A percentile compares a stretch with the other conserved stretches of the same genome.
phyloP scores from a whole-genome alignment of 2,888 invertebrate genomes.

The Thymelicus lineola region DNA sequence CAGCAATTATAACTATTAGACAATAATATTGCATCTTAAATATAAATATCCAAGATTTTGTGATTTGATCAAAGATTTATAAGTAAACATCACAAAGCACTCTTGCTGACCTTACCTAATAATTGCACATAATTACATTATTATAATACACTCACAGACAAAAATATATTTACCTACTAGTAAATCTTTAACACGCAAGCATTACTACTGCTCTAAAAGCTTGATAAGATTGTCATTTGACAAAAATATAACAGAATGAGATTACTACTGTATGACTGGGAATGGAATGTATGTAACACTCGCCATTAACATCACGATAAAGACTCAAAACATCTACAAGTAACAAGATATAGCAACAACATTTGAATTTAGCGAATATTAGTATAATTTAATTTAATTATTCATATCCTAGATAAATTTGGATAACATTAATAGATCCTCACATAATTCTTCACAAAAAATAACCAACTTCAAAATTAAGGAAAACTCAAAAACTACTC shows the following conservation, averaged over 20 bases:
- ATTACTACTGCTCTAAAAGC: slow-evolving; percentile 49
- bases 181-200: slow-evolving; percentile 49
- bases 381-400: slow-evolving; percentile 1
- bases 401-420: background rate
- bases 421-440: background rate
- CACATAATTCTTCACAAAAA: too few relatives aligned
- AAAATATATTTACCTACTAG: slow-evolving; percentile 41
- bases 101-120: slow-evolving; percentile 33
- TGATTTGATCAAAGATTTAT: background rate
- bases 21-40: slow-evolving; percentile 1
- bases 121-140: slow-evolving; percentile 35
- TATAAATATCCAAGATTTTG: too few relatives aligned
- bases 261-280: slow-evolving; percentile 48
- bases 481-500: too few relatives aligned
- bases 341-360: slow-evolving; percentile 41
- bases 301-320: slow-evolving; percentile 44
- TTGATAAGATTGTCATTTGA: slow-evolving; percentile 39
- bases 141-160: slow-evolving; percentile 32
- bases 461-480: too few relatives aligned
- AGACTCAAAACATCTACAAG: slow-evolving; percentile 40
- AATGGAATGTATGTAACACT: slow-evolving; percentile 64
- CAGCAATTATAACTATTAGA: slow-evolving; percentile 15
- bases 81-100: background rate
- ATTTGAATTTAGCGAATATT: slow-evolving; percentile 1
- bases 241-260: slow-evolving; percentile 25